Conservation (phyloP, 2,797 vertebrate genomes). For the Yasuhikotakia modesta region DNA sequence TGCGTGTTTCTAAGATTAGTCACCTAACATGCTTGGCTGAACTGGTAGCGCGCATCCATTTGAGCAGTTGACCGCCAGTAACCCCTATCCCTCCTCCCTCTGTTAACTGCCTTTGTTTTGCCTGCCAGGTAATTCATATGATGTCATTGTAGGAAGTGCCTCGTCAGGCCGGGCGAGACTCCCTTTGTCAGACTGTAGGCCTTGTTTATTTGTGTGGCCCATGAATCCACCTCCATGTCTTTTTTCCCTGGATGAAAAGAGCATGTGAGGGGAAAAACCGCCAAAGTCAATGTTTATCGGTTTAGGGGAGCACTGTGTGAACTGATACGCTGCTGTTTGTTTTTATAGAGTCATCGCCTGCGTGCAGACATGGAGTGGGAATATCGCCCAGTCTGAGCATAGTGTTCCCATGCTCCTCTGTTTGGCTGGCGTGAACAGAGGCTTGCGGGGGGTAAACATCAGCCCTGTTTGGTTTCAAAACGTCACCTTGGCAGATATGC, state of each 20-base stretch:
- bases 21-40: slow-evolving; percentile 41
- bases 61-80: slow-evolving; percentile 65
- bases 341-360: slow-evolving; percentile 27
- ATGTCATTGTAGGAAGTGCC: slow-evolving; percentile 46
- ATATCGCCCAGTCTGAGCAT: slow-evolving; percentile 9
- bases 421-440: slow-evolving; percentile 2
- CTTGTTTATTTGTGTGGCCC: slow-evolving; percentile 53
- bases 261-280: not conserved
- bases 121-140: slow-evolving; percentile 72
- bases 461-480: slow-evolving; percentile 28
- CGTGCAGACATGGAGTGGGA: slow-evolving; percentile 13
- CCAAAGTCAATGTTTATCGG: slow-evolving; percentile 55
- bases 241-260: slow-evolving; percentile 1
- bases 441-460: slow-evolving; percentile 32
- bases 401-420: slow-evolving; percentile 31
- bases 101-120: slow-evolving; percentile 68
- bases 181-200: slow-evolving; percentile 49
- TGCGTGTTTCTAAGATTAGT: slow-evolving; percentile 42
- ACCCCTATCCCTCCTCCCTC: slow-evolving; percentile 65
- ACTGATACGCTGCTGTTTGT: slow-evolving; percentile 32
- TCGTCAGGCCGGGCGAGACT: slow-evolving; percentile 24
- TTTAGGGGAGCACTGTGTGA: not conserved
- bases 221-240: slow-evolving; percentile 39
- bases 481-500: not conserved
- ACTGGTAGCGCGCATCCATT: slow-evolving; percentile 35